Percentiles rank a stretch among this genome's conserved stretches.
phyloP scores from a whole-genome alignment of 2,797 vertebrate species.

The Microctenopoma lineatum region DNA sequence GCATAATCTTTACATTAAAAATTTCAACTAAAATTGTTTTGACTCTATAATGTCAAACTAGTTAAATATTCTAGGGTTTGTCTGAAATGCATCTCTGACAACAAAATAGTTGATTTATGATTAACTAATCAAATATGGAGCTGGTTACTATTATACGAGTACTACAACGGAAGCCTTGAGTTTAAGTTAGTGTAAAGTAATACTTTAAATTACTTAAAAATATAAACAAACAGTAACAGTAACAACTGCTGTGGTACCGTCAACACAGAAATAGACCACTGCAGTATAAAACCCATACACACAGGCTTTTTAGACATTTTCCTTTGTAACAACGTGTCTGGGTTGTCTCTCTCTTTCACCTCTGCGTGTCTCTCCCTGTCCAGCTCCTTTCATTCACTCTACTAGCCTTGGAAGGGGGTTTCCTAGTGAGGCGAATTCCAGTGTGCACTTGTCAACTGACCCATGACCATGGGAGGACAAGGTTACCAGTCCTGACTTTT shows the following conservation, averaged over 20 bases:
- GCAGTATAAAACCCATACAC: conserved; percentile 42
- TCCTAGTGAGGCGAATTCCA: conserved; percentile 84
- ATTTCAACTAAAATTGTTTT: neutral
- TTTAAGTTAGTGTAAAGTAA: neutral
- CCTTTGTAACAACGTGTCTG: conserved; percentile 64
- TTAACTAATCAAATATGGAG: neutral
- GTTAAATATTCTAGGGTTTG: no score
- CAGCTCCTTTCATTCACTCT: conserved; percentile 71
- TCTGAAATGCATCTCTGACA: no score
- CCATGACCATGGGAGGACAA: conserved; percentile 79
- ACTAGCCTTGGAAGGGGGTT: conserved; percentile 68
- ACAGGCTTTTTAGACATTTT: conserved; percentile 48
- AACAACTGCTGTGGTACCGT: conserved; percentile 2
- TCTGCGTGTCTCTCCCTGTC: conserved; percentile 57
- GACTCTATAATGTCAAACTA: neutral
- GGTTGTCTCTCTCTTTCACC: conserved; percentile 66
- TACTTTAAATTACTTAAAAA: neutral
- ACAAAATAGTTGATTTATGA: neutral
- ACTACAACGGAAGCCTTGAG: neutral
- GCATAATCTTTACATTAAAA: neutral
- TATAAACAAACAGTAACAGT: neutral
- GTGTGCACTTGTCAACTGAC: conserved; percentile 83
- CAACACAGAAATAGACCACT: conserved; percentile 16
- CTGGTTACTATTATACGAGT: neutral
- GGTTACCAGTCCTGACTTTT: conserved; percentile 80